A percentile compares a stretch with the other conserved stretches of the same genome.
These are phyloP conservation scores for Notolabrus celidotus DNA, from an alignment of 2,797 vertebrate genomes.

Conservation along the genomic window DNA sequence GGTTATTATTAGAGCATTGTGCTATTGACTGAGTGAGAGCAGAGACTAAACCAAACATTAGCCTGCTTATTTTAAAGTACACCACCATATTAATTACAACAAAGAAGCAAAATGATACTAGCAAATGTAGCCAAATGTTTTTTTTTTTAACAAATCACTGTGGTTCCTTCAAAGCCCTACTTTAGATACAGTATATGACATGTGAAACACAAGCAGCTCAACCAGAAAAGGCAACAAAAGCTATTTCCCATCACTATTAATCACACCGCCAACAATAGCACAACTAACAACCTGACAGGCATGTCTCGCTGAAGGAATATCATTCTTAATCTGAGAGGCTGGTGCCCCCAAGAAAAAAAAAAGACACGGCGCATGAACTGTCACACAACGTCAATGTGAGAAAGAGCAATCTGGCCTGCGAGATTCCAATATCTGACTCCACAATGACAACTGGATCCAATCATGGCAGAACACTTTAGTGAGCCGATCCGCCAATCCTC, in stretches of 20 bases:
- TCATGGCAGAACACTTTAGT: slow-evolving; percentile 67
- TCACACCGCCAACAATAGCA: slow-evolving; percentile 55
- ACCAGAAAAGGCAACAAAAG: slow-evolving; percentile 44
- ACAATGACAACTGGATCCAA: slow-evolving; percentile 77
- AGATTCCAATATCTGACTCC: slow-evolving; percentile 74
- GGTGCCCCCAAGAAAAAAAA: slow-evolving; percentile 40
- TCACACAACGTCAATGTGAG: slow-evolving; percentile 71
- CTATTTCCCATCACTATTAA: slow-evolving; percentile 57
- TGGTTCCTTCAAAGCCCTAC: slow-evolving; percentile 15
- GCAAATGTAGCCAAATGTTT: not conserved
- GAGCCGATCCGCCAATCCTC: slow-evolving; percentile 60
- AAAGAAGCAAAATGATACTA: slow-evolving; percentile 23
- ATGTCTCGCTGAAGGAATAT: slow-evolving; percentile 61
- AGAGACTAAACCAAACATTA: slow-evolving; percentile 36
- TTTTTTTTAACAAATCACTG: too few species aligned
- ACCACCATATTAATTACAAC: slow-evolving; percentile 2
- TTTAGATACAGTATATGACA: slow-evolving; percentile 17
- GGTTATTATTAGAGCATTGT: slow-evolving; percentile 49
- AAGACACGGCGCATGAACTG: slow-evolving; percentile 70
- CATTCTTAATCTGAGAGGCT: slow-evolving; percentile 59
- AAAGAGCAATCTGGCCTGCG: slow-evolving; percentile 72
- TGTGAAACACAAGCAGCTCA: slow-evolving; percentile 27
- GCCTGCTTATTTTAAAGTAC: slow-evolving; percentile 26
- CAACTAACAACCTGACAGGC: slow-evolving; percentile 66
- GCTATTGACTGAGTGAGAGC: slow-evolving; percentile 38